A percentile compares a stretch with the other conserved stretches of the same genome.
These are phyloP conservation scores for Cottus gobio DNA, from an alignment of 2,113 vertebrate species.

Conservation along the genomic window DNA sequence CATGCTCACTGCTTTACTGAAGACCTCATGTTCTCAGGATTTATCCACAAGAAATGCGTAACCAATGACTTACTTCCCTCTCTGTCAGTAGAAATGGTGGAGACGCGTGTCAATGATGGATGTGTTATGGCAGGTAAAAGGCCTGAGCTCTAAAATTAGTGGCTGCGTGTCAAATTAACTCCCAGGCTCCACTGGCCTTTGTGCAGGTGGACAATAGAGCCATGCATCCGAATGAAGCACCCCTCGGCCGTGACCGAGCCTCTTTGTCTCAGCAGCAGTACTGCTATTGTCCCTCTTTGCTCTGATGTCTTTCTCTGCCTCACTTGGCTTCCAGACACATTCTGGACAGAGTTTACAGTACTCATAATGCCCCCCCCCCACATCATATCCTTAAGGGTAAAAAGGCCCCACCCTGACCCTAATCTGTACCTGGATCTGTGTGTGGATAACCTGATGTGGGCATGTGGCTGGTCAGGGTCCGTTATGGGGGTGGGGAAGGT, in stretches of 20 bases:
- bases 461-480: conserved; percentile 44
- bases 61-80: conserved; percentile 14
- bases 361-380: background rate
- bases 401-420: background rate
- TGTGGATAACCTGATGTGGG: conserved; percentile 24
- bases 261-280: conserved; percentile 72
- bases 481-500: conserved; percentile 59
- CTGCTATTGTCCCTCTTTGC: conserved; percentile 61
- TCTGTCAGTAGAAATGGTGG: conserved; percentile 25
- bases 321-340: conserved; percentile 51
- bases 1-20: background rate
- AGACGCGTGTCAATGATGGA: conserved; percentile 58
- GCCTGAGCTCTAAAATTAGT: conserved; percentile 73
- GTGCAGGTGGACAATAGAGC: conserved; percentile 79
- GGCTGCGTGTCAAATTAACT: conserved; percentile 78
- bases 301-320: conserved; percentile 79
- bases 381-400: background rate
- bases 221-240: conserved; percentile 73
- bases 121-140: conserved; percentile 55
- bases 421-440: conserved; percentile 26
- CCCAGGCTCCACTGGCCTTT: conserved; percentile 75
- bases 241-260: conserved; percentile 73
- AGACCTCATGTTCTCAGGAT: background rate
- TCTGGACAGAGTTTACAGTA: conserved; percentile 45
- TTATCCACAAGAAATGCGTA: conserved; percentile 4